Conservation (phyloP, 2,888 invertebrate species). For the Dendrolimus pini region DNA sequence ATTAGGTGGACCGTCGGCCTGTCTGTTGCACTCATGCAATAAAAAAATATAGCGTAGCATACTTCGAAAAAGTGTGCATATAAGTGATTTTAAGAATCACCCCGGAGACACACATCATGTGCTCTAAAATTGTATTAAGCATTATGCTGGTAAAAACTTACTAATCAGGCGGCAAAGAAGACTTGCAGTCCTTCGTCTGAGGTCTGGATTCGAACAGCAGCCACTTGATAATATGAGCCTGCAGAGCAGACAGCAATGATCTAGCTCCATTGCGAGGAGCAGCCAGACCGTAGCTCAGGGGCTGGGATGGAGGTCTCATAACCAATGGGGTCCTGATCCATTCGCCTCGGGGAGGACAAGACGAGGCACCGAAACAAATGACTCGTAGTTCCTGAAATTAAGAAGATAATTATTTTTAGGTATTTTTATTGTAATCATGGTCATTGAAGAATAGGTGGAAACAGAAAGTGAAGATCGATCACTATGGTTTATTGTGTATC, state of each 20-base stretch:
- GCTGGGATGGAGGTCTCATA: slow-evolving; percentile 76
- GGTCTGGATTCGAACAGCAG: slow-evolving; percentile 78
- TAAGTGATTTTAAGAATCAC: no score
- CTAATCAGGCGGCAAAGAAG: slow-evolving; percentile 72
- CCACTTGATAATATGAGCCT: slow-evolving; percentile 83
- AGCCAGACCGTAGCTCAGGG: slow-evolving; percentile 79
- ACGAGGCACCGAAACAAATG: slow-evolving; percentile 80
- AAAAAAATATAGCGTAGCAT: no score
- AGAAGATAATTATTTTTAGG: no score
- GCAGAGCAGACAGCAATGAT: slow-evolving; percentile 79
- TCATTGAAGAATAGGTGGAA: no score
- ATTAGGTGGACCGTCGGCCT: no score
- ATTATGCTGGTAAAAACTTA: slow-evolving; percentile 30
- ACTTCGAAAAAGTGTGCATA: no score
- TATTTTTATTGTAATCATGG: no score
- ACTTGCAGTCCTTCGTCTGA: slow-evolving; percentile 62
- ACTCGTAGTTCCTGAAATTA: slow-evolving; percentile 75
- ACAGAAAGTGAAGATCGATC: no score
- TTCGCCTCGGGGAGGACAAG: slow-evolving; percentile 82
- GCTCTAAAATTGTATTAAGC: no score
- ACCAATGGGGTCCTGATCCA: slow-evolving; percentile 83
- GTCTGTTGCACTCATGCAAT: no score
- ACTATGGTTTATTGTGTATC: no score
- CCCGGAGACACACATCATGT: no score
- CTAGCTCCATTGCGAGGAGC: slow-evolving; percentile 77